Percentiles rank a stretch among this genome's conserved stretches.
Conservation (phyloP, 2,797 vertebrate species). For the Arremon brunneinucha region DNA sequence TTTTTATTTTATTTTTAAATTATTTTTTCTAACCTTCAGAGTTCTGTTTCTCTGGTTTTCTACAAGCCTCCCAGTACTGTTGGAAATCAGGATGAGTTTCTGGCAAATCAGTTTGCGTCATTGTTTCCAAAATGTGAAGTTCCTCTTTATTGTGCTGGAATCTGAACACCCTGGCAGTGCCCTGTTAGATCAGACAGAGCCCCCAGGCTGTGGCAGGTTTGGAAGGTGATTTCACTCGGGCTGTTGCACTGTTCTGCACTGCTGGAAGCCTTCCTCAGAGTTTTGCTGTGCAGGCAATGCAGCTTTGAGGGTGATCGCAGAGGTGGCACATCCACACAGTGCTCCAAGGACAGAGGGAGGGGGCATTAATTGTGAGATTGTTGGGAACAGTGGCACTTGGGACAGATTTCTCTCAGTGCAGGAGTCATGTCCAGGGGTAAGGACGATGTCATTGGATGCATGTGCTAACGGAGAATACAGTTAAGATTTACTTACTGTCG, state of each 20-base stretch:
- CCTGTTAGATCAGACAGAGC: not conserved
- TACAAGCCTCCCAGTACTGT: not conserved
- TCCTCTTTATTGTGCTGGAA: not conserved
- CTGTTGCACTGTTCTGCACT: not conserved
- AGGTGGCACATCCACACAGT: not conserved
- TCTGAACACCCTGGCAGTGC: not conserved
- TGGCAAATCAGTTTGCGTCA: rapidly evolving
- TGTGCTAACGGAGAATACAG: not conserved
- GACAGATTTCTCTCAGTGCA: not conserved
- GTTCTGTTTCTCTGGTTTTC: not conserved
- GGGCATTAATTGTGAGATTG: not conserved
- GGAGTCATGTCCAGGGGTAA: not conserved
- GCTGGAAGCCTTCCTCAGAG: not conserved
- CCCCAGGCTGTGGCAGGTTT: rapidly evolving
- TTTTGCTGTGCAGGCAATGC: not conserved
- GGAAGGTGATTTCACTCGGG: not conserved
- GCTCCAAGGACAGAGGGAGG: not conserved
- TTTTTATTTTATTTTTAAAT: too few species aligned
- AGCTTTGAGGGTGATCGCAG: not conserved
- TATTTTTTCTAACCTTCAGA: not conserved
- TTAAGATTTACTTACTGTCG: not conserved
- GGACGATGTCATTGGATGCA: not conserved
- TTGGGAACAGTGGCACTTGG: not conserved
- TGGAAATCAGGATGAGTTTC: not conserved
- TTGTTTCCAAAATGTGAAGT: not conserved